phyloP scores from a whole-genome alignment of 2,113 vertebrate genomes.

The Trogon surrucura region DNA sequence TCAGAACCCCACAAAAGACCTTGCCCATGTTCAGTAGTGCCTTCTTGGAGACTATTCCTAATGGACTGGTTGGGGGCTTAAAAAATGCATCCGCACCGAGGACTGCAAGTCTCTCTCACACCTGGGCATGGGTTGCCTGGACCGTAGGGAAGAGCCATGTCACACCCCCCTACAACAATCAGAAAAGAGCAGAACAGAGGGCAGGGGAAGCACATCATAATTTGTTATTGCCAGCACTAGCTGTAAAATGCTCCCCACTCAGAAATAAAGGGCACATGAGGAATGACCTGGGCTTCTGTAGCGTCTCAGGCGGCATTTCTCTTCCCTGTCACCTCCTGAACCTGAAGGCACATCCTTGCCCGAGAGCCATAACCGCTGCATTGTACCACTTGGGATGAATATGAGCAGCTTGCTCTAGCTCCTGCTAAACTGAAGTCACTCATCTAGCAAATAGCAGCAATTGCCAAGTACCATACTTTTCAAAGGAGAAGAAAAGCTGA shows the following conservation, averaged over 20 bases:
- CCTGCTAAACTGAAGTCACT: not conserved
- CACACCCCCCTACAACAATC: not conserved
- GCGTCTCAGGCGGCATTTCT: not conserved
- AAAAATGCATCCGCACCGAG: accelerated
- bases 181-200: not conserved
- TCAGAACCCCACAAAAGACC: not conserved
- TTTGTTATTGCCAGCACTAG: not conserved
- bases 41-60: not conserved
- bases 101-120: not conserved
- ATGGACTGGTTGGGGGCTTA: not conserved
- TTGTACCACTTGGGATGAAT: not conserved
- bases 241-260: not conserved
- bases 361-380: not conserved
- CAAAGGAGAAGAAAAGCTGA: slow-evolving; percentile 36
- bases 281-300: not conserved
- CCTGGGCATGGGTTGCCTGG: not conserved
- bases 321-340: not conserved
- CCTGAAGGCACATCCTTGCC: not conserved
- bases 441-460: slow-evolving; percentile 31
- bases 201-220: not conserved
- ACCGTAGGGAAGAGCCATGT: not conserved
- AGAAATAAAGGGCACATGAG: not conserved
- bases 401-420: not conserved
- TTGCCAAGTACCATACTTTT: slow-evolving; percentile 25
- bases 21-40: not conserved